phyloP scores from a whole-genome alignment of 2,113 vertebrate species.

The Cacatua alba region DNA sequence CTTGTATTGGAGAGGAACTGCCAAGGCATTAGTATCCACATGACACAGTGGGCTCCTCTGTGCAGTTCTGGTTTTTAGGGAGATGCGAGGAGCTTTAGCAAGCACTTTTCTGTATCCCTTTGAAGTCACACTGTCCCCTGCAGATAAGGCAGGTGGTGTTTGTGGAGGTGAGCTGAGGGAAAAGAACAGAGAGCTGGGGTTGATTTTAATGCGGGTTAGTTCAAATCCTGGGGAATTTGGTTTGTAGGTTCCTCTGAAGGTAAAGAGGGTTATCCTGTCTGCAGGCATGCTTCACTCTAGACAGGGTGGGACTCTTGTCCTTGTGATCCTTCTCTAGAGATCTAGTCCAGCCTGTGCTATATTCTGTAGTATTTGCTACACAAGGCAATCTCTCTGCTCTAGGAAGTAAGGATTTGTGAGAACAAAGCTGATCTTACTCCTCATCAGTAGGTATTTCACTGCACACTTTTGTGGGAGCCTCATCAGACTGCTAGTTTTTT shows the following conservation, averaged over 20 bases:
- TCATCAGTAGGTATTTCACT: neutral
- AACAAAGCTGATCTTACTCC: neutral
- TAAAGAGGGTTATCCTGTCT: neutral
- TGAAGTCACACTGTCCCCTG: neutral
- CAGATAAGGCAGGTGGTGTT: neutral
- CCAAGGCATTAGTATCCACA: neutral
- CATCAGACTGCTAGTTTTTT: neutral
- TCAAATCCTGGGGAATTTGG: neutral
- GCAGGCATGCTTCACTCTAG: neutral
- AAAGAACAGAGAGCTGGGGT: neutral
- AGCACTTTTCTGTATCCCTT: neutral
- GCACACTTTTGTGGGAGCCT: neutral
- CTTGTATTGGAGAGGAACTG: neutral
- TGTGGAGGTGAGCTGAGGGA: neutral
- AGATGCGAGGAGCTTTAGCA: neutral
- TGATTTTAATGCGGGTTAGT: neutral
- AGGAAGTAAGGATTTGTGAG: neutral
- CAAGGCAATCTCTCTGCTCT: neutral
- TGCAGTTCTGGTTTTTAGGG: neutral
- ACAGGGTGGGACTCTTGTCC: neutral
- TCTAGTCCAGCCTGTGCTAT: neutral
- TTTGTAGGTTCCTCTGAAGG: neutral
- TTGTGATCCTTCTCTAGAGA: neutral
- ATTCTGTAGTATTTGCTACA: neutral
- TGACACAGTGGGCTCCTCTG: neutral